phyloP scores from a whole-genome alignment of 2,888 invertebrate species.

The Tigriopus californicus region DNA sequence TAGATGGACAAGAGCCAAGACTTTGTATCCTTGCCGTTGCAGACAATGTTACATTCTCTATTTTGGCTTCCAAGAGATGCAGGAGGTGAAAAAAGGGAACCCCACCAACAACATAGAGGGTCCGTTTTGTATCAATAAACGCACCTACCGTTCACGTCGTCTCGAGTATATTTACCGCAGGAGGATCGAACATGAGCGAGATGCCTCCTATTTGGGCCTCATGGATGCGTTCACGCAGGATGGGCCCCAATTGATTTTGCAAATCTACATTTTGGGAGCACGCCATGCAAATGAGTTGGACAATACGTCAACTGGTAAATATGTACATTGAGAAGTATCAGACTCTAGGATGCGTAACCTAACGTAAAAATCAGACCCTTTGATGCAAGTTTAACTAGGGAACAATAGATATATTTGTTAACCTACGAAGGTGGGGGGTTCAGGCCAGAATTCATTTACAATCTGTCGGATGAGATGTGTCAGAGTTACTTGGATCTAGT shows the following conservation, averaged over 20 bases:
- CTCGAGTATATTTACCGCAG: neutral
- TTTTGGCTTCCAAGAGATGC: neutral
- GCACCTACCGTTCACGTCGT: too few species aligned
- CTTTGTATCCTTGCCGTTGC: neutral
- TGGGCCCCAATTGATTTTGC: conserved; percentile 24
- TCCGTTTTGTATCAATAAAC: neutral
- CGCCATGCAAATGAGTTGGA: neutral
- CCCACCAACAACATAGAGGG: neutral
- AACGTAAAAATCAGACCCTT: too few species aligned
- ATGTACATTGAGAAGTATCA: too few species aligned
- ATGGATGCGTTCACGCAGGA: conserved; percentile 25
- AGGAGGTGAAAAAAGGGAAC: neutral
- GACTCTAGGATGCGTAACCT: too few species aligned
- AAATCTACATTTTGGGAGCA: conserved; percentile 22
- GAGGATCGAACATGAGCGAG: conserved; percentile 18
- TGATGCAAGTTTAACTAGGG: too few species aligned
- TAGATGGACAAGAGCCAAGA: too few species aligned
- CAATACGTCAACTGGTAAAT: neutral
- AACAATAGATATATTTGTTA: too few species aligned
- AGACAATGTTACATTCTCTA: neutral
- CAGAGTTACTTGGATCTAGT: too few species aligned
- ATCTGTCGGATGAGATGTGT: too few species aligned
- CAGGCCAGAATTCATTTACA: too few species aligned
- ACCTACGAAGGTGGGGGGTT: too few species aligned
- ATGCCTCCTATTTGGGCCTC: conserved; percentile 23